Evolutionary conservation across 1,140 invertebrate genomes (phyloP), one percentile per base, ranked within the genome.

Genomic region (Drosophila repleta): DNA sequence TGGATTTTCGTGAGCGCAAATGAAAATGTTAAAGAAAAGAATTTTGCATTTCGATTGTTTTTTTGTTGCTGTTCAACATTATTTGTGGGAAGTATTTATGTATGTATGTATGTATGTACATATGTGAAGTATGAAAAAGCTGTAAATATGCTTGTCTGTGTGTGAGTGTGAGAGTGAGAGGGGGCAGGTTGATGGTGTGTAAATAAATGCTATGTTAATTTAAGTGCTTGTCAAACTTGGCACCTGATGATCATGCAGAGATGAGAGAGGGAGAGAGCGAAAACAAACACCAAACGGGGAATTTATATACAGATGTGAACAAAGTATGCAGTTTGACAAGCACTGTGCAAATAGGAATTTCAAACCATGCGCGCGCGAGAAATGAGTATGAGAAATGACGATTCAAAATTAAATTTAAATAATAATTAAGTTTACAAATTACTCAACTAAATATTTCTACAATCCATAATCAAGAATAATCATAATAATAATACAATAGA

Each of bases 21-120:
- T 37, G 32, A 17, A 46, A 37, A 32, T 32, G 32, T 29, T 10
- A 11, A 55, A 56, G 24, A 32, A 63, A 43, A 41, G 24, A 48
- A 48, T 11, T 35, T 35, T 53, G 51, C 18, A 35, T 35, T 35
- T 35, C 15, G 7, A 43, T 51, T 75, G 68, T 51, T 58, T 66
- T 66, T 39, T 58, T 58, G 11, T 58, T 57, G 63, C 43, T 66
- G 43, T 46, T 66, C 41, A 66, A 57, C 29, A 58, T 29, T 48
- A 15, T 65, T 55, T 57, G 52, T 29, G 29, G 29, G 29, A 52
- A 53, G 43, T 26, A 10, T 39, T 26, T 39, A 20, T 41, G 20
- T 58, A 20, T 58, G n/a, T 52, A 37, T 51, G 45, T 41, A 37
- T 51, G 10, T 62, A 39, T 32, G 24, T 53, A 52, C 20, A 21